Conservation (phyloP, 2,888 invertebrate genomes). For the Ormyrus pomaceus region DNA sequence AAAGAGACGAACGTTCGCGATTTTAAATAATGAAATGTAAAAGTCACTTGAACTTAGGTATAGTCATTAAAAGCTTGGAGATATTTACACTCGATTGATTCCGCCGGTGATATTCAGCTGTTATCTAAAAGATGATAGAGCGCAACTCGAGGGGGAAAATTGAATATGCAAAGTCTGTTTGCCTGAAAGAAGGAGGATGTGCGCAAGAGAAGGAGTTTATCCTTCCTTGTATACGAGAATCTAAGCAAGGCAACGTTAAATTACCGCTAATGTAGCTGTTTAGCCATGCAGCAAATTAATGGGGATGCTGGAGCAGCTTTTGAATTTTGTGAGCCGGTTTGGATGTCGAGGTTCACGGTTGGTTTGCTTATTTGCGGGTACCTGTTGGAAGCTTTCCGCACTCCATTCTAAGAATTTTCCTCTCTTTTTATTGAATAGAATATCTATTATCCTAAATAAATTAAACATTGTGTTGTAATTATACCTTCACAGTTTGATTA, state of each 20-base stretch:
- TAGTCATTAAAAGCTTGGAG: constrained; percentile 45
- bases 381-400: no score
- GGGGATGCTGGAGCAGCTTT: not conserved
- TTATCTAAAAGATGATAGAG: no score
- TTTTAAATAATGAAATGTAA: not conserved
- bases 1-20: not conserved
- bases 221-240: not conserved
- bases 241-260: not conserved
- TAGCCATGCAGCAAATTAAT: constrained; percentile 25
- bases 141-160: no score
- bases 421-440: no score
- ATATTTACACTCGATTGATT: constrained; percentile 37
- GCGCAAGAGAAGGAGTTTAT: constrained; percentile 15
- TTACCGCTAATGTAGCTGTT: constrained; percentile 3
- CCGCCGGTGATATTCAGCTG: no score
- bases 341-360: no score
- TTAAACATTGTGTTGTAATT: no score
- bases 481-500: no score
- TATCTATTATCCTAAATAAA: no score
- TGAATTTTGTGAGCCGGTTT: not conserved
- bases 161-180: no score
- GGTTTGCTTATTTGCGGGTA: no score
- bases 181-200: not conserved
- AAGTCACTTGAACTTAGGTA: constrained; percentile 17
- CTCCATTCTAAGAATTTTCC: no score